phyloP scores from a whole-genome alignment of 2,888 invertebrate species.

The Eristalis pertinax region DNA sequence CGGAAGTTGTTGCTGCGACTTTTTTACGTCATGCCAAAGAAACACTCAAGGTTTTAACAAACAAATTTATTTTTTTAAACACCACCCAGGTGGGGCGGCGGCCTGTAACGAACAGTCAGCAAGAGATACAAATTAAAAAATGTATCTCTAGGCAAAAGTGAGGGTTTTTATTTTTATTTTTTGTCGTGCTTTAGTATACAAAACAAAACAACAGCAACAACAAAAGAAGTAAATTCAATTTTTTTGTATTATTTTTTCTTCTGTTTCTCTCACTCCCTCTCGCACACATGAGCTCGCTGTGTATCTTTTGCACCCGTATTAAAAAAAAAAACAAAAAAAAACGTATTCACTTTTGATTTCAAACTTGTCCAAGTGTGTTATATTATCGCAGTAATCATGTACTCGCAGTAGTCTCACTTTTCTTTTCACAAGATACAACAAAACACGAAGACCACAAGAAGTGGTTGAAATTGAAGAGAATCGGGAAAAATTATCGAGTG shows the following conservation, averaged over 20 bases:
- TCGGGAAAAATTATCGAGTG: background rate
- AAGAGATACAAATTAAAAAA: constrained; percentile 19
- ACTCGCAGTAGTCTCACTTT: constrained; percentile 68
- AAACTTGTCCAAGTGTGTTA: constrained; percentile 62
- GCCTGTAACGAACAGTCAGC: background rate
- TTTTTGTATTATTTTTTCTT: background rate
- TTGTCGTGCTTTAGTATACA: constrained; percentile 36
- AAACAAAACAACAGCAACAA: constrained; percentile 44
- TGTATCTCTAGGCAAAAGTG: constrained; percentile 18
- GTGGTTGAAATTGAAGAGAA: constrained; percentile 25
- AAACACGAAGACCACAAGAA: constrained; percentile 39
- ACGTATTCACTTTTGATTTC: constrained; percentile 66
- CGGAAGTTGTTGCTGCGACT: constrained; percentile 28
- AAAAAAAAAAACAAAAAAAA: constrained; percentile 6
- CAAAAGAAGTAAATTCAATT: constrained; percentile 40
- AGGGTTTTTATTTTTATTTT: constrained; percentile 1
- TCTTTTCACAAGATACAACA: constrained; percentile 60
- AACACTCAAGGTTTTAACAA: constrained; percentile 50
- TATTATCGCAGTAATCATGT: constrained; percentile 60
- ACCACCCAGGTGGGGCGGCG: constrained; percentile 33
- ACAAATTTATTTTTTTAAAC: constrained; percentile 9
- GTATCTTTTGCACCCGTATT: background rate
- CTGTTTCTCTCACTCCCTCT: background rate
- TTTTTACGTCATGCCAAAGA: background rate
- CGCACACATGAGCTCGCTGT: constrained; percentile 2